Conservation (phyloP, 1,140 invertebrate species). For the Diachasmimorpha longicaudata region DNA sequence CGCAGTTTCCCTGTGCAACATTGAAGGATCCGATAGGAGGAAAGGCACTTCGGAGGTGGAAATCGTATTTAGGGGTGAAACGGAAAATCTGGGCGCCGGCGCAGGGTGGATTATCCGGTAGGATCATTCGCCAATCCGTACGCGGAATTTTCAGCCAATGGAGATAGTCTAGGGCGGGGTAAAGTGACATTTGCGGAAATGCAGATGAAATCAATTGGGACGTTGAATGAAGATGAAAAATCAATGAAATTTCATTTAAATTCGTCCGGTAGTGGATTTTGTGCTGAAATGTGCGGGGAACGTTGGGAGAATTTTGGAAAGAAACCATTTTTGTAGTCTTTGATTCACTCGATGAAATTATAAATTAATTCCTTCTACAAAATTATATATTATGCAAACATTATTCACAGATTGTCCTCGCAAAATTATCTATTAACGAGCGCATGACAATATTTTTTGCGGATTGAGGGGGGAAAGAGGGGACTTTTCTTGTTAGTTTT, state of each 20-base stretch:
- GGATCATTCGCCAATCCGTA: conserved; percentile 59
- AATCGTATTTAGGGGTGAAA: background rate
- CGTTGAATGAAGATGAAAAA: too few relatives aligned
- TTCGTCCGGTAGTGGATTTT: background rate
- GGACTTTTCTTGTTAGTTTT: too few relatives aligned
- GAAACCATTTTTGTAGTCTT: too few relatives aligned
- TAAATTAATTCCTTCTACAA: too few relatives aligned
- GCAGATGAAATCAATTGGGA: background rate
- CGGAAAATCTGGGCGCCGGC: conserved; percentile 48
- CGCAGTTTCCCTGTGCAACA: background rate
- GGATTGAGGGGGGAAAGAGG: too few relatives aligned
- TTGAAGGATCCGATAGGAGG: background rate
- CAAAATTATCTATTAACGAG: too few relatives aligned
- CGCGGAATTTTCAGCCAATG: conserved; percentile 49
- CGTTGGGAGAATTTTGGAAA: too few relatives aligned
- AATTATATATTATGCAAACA: too few relatives aligned
- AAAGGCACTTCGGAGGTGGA: background rate
- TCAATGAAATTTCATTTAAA: background rate
- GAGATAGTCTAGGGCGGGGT: conserved; percentile 38
- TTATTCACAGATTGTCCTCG: too few relatives aligned
- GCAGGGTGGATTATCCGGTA: conserved; percentile 59
- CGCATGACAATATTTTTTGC: too few relatives aligned
- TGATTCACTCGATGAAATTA: too few relatives aligned
- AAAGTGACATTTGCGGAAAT: conserved; percentile 34
- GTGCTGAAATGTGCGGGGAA: too few relatives aligned